Base-by-base conservation (phyloP, 2,797 vertebrate genomes). In the Rhinella marina region DNA sequence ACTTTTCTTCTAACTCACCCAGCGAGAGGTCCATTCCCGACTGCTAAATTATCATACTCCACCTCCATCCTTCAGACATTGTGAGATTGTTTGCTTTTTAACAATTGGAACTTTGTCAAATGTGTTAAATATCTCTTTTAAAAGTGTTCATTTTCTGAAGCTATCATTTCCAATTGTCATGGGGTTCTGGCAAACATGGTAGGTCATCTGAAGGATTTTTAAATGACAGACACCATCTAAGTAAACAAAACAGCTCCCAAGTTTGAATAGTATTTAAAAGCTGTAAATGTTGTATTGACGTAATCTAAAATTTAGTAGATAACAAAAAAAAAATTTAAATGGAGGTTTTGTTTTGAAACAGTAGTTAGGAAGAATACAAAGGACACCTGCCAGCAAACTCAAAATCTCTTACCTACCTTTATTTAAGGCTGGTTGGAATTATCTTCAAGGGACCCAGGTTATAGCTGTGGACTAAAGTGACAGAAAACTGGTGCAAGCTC, bases 21-120 rank as follows among this genome's bases (percentile, higher is more conserved):
- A 95, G 95, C 93, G 91, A 96, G 96, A 92, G 94, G 95, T 95
- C 96, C 93, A 93, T 97, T 96, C 94, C 92, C 92, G 88, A 91
- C 92, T 90, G 91, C 89, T 96, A 95, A 97, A 95, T 97, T 96
- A 97, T 92, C 93, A 95, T 93, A 94, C 94, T 92, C 86, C 93
- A 94, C 93, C 92, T 95, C 92, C 88, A 91, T 93, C 91, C 92
- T 92, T 91, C 91, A 94, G 92, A 92, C 92, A 94, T 93, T 93
- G 93, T 92, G 92, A 90, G 87, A 82, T 90, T 91, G 93, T 96
- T 96, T 96, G 93, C 92, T 83, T 92, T 93, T 91, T 21, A 93
- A 93, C 89, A 93, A 29, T 87, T 93, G 91, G 93, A 92, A 92
- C 93, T 91, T 93, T 94, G 93, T 94, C 94, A 94, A 92, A 91